Evolutionary conservation across 2,888 invertebrate genomes (phyloP).

Genomic region (Troides oblongomaculatus): DNA sequence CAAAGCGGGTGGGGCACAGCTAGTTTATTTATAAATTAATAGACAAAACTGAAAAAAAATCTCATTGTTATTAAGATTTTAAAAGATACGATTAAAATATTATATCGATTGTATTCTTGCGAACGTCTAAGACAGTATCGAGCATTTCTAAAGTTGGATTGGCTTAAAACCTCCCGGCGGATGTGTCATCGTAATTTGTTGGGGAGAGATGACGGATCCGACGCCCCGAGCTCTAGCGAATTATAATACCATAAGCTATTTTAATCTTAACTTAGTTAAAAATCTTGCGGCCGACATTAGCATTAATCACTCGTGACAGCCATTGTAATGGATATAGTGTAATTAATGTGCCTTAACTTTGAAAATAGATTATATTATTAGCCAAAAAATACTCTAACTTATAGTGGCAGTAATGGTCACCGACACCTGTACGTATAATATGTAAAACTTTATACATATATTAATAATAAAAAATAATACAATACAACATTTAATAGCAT

Average conservation of each 20-base stretch:
- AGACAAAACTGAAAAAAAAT: no score
- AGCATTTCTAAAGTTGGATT: slow-evolving; percentile 66
- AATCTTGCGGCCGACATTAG: slow-evolving; percentile 77
- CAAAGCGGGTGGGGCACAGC: no score
- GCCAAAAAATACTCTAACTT: slow-evolving; percentile 12
- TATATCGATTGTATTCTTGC: not conserved
- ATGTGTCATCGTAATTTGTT: slow-evolving; percentile 78
- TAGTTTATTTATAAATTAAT: no score
- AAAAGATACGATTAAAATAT: slow-evolving; percentile 38
- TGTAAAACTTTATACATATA: no score
- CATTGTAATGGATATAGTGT: slow-evolving; percentile 72
- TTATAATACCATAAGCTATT: slow-evolving; percentile 77
- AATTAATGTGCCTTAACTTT: slow-evolving; percentile 50
- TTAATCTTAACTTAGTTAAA: slow-evolving; percentile 80
- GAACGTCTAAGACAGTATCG: slow-evolving; percentile 53
- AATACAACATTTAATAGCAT: no score
- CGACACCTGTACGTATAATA: no score
- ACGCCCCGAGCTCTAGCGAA: slow-evolving; percentile 62
- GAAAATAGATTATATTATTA: slow-evolving; percentile 29
- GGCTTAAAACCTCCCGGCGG: slow-evolving; percentile 74
- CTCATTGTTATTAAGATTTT: not conserved
- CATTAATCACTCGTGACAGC: slow-evolving; percentile 78
- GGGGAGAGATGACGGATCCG: slow-evolving; percentile 76
- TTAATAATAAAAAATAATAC: no score
- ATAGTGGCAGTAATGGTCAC: not conserved